Conservation (phyloP, 2,888 invertebrate species). For the Mythimna vitellina region DNA sequence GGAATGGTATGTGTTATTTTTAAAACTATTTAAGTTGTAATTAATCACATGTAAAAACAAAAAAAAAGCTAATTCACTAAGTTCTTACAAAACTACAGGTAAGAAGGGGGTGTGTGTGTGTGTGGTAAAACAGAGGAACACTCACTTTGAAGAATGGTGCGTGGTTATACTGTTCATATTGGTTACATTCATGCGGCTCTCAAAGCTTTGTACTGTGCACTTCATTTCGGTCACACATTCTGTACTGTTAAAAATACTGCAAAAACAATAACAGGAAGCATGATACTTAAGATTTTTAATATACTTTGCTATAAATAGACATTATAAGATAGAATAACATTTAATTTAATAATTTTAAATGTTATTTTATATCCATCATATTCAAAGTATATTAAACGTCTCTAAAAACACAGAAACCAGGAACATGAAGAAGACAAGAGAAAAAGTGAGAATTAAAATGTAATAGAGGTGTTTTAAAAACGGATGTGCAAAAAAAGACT, state of each 20-base stretch:
- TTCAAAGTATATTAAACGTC: constrained; percentile 61
- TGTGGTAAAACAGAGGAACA: constrained; percentile 64
- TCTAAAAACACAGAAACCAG: constrained; percentile 51
- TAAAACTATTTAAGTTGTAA: constrained; percentile 25
- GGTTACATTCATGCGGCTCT: constrained; percentile 88
- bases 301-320: constrained; percentile 47
- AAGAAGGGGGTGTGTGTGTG: constrained; percentile 36
- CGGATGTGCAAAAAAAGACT: constrained; percentile 57
- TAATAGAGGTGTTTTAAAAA: constrained; percentile 47
- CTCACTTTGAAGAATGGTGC: constrained; percentile 88
- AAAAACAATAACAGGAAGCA: constrained; percentile 87
- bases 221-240: constrained; percentile 88
- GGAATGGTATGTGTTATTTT: constrained; percentile 15
- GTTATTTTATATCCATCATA: constrained; percentile 23
- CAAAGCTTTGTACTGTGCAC: constrained; percentile 88
- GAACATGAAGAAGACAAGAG: constrained; percentile 53
- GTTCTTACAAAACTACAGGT: constrained; percentile 27
- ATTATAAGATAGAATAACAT: constrained; percentile 28
- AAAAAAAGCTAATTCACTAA: constrained; percentile 44
- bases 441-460: constrained; percentile 43
- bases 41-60: constrained; percentile 32
- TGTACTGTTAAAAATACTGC: constrained; percentile 90
- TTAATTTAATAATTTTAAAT: constrained; percentile 22
- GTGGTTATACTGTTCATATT: constrained; percentile 86
- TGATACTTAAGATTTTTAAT: constrained; percentile 70